Percentiles rank a stretch among this genome's conserved stretches.
Conservation (phyloP, 2,113 vertebrate genomes). For the Isichthys henryi region DNA sequence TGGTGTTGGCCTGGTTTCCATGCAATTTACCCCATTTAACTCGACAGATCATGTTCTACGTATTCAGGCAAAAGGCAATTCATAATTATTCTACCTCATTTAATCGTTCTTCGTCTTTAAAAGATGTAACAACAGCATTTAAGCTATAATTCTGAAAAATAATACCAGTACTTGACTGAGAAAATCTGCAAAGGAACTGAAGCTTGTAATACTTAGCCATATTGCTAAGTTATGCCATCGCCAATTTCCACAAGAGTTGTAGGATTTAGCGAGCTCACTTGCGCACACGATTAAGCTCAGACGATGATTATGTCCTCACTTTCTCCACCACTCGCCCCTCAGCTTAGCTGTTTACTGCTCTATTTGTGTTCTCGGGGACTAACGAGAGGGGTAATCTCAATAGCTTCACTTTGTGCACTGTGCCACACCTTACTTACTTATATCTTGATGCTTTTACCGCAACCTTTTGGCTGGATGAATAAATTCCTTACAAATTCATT, state of each 20-base stretch:
- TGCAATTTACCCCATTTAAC: neutral
- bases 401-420: neutral
- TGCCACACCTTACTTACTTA: neutral
- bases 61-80: neutral
- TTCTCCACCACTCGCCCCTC: neutral
- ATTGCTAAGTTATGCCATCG: neutral
- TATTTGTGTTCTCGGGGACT: neutral
- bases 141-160: neutral
- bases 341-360: neutral
- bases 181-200: neutral
- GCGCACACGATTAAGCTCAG: neutral
- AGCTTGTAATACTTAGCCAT: neutral
- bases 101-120: neutral
- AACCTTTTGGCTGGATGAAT: neutral
- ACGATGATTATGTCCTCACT: neutral
- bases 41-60: neutral
- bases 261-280: neutral
- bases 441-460: neutral
- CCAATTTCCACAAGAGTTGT: neutral
- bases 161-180: neutral
- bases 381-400: neutral
- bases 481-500: neutral
- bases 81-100: neutral
- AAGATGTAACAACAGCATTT: neutral
- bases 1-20: neutral